Base-by-base conservation (phyloP, 1,140 invertebrate genomes). In the Eupristina koningsbergeri region DNA sequence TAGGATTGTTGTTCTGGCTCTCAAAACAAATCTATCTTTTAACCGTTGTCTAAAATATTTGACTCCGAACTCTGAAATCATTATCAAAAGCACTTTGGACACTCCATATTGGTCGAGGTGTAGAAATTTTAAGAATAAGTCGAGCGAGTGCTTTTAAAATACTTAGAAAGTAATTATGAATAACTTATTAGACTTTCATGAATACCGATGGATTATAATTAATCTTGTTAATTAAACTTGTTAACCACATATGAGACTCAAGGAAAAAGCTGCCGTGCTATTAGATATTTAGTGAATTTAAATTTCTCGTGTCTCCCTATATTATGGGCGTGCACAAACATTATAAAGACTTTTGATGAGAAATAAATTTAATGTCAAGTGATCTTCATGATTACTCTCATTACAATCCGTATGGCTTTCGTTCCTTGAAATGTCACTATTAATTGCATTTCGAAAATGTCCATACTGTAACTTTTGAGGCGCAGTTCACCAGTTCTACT, bases 371-470 rank as follows among this genome's bases (percentile, higher is more conserved):
- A 0, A 29, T 13, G 47, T 58, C 50, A 29, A 29, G 19, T 15
- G 31, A 9, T 22, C 58, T 34, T 5, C 22, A n/a, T n/a, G n/a
- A n/a, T n/a, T n/a, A n/a, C n/a, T n/a, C n/a, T n/a, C n/a, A n/a
- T n/a, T n/a, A n/a, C n/a, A n/a, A n/a, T n/a, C n/a, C n/a, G n/a
- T n/a, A n/a, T n/a, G n/a, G n/a, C n/a, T n/a, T n/a, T n/a, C n/a
- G n/a, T 29, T 47, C 36, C 29, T 47, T 17, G 19, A 45, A 90
- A 90, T 89, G 89, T 91, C 90, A 90, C 91, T 91, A 90, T 91
- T 91, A 88, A 88, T 88, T 88, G 90, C 90, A 90, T 91, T 88
- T 89, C 58, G 73, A n/a, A n/a, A n/a, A n/a, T n/a, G n/a, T n/a
- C n/a, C n/a, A n/a, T n/a, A n/a, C n/a, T n/a, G n/a, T n/a, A n/a